Evolutionary conservation across 2,888 invertebrate species (phyloP), one percentile per base, ranked within the genome.

Genomic region (Platypus cylindrus): DNA sequence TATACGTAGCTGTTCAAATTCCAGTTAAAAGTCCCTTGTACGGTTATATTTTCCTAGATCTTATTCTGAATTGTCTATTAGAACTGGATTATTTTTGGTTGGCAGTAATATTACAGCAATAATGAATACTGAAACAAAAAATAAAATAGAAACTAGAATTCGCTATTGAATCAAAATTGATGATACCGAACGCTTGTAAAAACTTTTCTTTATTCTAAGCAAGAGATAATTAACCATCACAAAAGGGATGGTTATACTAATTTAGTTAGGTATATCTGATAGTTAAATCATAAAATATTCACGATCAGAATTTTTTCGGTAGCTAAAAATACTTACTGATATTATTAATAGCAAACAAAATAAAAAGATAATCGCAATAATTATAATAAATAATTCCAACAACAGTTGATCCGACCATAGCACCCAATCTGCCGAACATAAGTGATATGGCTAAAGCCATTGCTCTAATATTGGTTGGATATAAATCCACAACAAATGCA

Each of bases 371-470:
- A 41, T 63, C 58, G 44, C 69, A 69, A 29, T 62, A 48, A 38
- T 58, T 54, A 33, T 64, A 63, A 14, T 68, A 52, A 3, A 68
- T 43, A 5, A 56, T 49, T 5, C 67, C 68, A 3, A 62, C 52
- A 14, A 64, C 41, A 45, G 66, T 64, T 2, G 65, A 61, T 3
- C 68, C 68, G 13, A 61, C 55, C 33, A 67, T 62, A 29, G 66
- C 66, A 1, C 68, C 68, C 37, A 62, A 46, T 38, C 68, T 56
- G 11, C 69, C 69, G 49, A 65, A 60, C 66, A 67, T 67, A 3
- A 68, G 48, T 0, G 67, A 65, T 36, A 69, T 63, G 20, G 67
- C 66, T 30, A 69, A 49, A 13, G 67, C 68, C 67, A 67, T 68
- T 12, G 63, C 69, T 45, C 68, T 59, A 33, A 50, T 54, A 44